Percentiles rank a stretch among this genome's conserved stretches.
phyloP scores from a whole-genome alignment of 2,888 invertebrate species.

The Drosophila cognata region DNA sequence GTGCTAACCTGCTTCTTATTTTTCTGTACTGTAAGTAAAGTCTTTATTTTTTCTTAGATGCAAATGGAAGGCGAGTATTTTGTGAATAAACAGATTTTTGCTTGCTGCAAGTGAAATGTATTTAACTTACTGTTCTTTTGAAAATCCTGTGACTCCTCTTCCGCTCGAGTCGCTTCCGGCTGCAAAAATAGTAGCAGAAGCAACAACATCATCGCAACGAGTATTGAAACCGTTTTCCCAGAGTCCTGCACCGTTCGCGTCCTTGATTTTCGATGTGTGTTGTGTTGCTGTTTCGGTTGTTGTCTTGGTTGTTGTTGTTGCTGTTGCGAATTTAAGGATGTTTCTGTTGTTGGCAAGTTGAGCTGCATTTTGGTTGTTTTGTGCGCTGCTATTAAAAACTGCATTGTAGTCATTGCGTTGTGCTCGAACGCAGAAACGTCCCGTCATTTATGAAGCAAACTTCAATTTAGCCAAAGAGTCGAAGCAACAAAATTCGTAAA shows the following conservation, averaged over 20 bases:
- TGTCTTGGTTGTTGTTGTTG: conserved; percentile 40
- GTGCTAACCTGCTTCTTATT: not conserved
- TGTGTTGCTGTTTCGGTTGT: conserved; percentile 46
- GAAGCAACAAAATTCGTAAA: conserved; percentile 44
- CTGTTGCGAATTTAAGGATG: conserved; percentile 29
- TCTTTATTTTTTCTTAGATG: not conserved
- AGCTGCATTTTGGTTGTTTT: conserved; percentile 37
- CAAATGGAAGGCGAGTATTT: not conserved
- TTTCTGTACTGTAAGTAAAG: not conserved
- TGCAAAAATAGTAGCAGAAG: conserved; percentile 56
- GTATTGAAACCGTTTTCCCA: conserved; percentile 60
- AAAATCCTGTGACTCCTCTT: conserved; percentile 85
- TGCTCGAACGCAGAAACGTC: conserved; percentile 60
- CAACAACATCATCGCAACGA: conserved; percentile 50
- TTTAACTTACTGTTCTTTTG: conserved; percentile 85
- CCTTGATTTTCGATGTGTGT: conserved; percentile 68
- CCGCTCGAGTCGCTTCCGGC: conserved; percentile 52
- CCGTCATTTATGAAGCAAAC: conserved; percentile 76
- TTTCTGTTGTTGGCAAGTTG: conserved; percentile 35
- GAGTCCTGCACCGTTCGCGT: conserved; percentile 51
- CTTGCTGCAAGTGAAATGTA: not conserved
- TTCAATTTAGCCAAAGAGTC: conserved; percentile 54
- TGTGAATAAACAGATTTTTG: not conserved
- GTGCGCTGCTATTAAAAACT: conserved; percentile 62
- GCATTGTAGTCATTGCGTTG: conserved; percentile 75